phyloP scores from a whole-genome alignment of 1,140 invertebrate species.

The Ips nitidus region DNA sequence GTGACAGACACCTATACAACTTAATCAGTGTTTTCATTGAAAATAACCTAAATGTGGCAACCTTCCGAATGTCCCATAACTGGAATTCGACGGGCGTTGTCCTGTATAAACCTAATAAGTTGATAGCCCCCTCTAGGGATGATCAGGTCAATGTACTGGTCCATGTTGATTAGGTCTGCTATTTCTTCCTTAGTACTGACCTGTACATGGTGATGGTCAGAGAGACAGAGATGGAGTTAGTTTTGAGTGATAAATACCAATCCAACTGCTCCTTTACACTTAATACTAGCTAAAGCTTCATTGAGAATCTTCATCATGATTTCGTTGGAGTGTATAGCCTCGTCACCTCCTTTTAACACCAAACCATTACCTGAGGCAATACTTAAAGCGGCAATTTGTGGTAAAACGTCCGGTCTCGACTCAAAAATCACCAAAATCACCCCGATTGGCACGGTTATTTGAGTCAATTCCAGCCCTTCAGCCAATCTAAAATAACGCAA shows the following conservation, averaged over 20 bases:
- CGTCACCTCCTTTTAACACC: constrained; percentile 94
- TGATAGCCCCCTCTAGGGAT: constrained; percentile 95
- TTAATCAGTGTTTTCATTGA: background rate
- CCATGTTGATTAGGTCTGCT: constrained; percentile 86
- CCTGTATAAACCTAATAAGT: constrained; percentile 88
- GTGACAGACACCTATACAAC: constrained; percentile 78
- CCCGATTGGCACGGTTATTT: constrained; percentile 97
- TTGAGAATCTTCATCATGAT: constrained; percentile 90
- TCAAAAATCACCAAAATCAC: constrained; percentile 98
- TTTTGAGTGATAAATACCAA: constrained; percentile 8
- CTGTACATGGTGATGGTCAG: background rate
- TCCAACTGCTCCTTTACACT: constrained; percentile 61
- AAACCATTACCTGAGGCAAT: constrained; percentile 97
- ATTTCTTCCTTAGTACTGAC: constrained; percentile 85
- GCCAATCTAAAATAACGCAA: constrained; percentile 23
- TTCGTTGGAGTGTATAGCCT: constrained; percentile 90
- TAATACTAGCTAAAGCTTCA: constrained; percentile 77
- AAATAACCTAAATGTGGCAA: constrained; percentile 1
- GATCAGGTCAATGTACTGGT: constrained; percentile 94
- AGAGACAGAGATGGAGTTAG: background rate
- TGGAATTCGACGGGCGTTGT: constrained; percentile 91
- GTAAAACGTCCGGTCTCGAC: constrained; percentile 95
- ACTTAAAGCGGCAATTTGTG: constrained; percentile 95
- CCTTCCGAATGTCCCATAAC: constrained; percentile 97
- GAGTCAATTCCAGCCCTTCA: constrained; percentile 71